A percentile compares a stretch with the other conserved stretches of the same genome.
Evolutionary conservation across 2,888 invertebrate genomes (phyloP).

Genomic region (Thymelicus sylvestris): DNA sequence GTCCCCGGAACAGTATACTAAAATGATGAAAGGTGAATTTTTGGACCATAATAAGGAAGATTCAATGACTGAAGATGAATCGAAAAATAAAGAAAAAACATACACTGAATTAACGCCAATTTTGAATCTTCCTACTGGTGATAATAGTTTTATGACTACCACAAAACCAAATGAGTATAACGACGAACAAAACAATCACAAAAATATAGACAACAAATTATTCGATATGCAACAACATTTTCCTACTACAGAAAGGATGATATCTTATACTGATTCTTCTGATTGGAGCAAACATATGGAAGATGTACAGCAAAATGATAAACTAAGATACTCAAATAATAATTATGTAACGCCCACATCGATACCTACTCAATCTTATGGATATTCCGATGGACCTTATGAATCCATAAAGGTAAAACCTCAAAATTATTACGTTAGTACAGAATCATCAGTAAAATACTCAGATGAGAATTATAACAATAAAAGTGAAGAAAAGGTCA

Average conservation of each 20-base stretch:
- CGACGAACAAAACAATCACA: background rate
- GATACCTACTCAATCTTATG: constrained; percentile 9
- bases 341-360: constrained; percentile 18
- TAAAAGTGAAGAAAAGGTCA: constrained; percentile 2
- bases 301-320: constrained; percentile 1
- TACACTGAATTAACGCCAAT: background rate
- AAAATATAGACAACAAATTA: constrained; percentile 4
- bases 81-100: constrained; percentile 4
- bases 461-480: constrained; percentile 6
- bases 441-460: constrained; percentile 7
- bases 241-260: background rate
- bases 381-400: constrained; percentile 1
- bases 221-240: background rate
- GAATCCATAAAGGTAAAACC: constrained; percentile 22
- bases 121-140: background rate
- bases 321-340: constrained; percentile 2
- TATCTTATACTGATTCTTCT: constrained; percentile 17
- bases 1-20: constrained; percentile 73
- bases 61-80: constrained; percentile 30
- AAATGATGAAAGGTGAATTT: constrained; percentile 67
- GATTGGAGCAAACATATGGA: constrained; percentile 9
- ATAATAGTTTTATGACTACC: background rate
- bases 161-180: background rate
- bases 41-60: constrained; percentile 50
- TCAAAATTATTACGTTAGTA: constrained; percentile 6